phyloP scores from a whole-genome alignment of 2,888 invertebrate genomes.

The Calephelis perditalis region DNA sequence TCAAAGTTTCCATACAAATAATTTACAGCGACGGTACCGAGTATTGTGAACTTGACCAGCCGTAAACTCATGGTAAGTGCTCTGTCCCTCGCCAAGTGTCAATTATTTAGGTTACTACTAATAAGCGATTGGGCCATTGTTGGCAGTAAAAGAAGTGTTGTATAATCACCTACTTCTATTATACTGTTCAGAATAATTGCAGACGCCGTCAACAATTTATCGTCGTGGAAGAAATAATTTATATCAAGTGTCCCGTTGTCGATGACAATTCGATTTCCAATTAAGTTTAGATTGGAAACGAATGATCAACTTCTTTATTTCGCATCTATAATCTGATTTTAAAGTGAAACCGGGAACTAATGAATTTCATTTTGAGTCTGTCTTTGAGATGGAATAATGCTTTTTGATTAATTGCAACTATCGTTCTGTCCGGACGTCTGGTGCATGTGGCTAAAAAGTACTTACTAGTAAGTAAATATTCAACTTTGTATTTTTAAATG shows the following conservation, averaged over 20 bases:
- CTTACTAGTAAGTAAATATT: too few relatives aligned
- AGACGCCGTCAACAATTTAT: conserved; percentile 21
- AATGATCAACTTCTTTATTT: conserved; percentile 22
- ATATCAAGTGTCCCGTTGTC: conserved; percentile 25
- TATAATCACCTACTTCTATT: too few relatives aligned
- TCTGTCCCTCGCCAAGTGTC: too few relatives aligned
- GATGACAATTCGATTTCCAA: conserved; percentile 31
- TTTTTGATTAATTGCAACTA: conserved; percentile 5
- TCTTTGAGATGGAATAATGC: background rate
- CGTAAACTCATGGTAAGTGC: too few relatives aligned
- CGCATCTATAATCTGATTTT: conserved; percentile 22
- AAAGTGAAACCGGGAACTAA: conserved; percentile 25
- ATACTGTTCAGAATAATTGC: background rate
- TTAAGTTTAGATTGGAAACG: conserved; percentile 29
- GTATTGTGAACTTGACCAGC: too few relatives aligned
- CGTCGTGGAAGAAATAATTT: conserved; percentile 30
- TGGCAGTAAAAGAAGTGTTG: too few relatives aligned
- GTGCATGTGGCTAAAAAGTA: too few relatives aligned
- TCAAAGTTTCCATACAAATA: too few relatives aligned
- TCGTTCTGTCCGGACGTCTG: background rate
- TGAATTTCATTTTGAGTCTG: conserved; percentile 4
- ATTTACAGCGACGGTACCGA: too few relatives aligned
- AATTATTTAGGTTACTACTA: too few relatives aligned
- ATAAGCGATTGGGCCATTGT: too few relatives aligned
- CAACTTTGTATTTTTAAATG: too few relatives aligned